A percentile compares a stretch with the other conserved stretches of the same genome.
Evolutionary conservation across 2,797 vertebrate genomes (phyloP).

Genomic region (Ibycter americanus): DNA sequence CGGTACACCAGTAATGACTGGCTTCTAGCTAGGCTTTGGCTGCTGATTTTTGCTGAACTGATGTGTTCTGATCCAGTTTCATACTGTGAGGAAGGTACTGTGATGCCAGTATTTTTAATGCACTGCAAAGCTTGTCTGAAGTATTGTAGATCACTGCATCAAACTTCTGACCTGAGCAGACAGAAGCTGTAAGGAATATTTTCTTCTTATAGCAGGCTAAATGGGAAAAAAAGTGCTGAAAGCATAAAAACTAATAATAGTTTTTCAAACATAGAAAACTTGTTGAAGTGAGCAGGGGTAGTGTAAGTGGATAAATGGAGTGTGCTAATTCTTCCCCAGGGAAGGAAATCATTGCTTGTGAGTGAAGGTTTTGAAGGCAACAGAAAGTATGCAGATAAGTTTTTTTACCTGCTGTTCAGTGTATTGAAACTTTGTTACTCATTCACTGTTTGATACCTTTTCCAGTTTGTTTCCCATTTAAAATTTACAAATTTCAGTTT

Average conservation of each 20-base stretch:
- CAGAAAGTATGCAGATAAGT: neutral
- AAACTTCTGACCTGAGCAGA: neutral
- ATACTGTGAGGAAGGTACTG: neutral
- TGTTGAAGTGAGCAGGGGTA: neutral
- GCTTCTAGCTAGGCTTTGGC: neutral
- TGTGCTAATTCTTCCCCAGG: neutral
- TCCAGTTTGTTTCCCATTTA: neutral
- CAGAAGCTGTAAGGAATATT: neutral
- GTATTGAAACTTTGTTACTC: neutral
- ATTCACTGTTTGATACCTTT: neutral
- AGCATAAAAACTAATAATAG: neutral
- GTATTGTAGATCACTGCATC: neutral
- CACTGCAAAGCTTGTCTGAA: neutral
- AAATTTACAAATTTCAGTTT: neutral
- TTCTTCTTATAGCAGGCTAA: neutral
- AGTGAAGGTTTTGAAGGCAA: neutral
- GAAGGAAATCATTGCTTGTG: neutral
- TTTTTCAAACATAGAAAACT: neutral
- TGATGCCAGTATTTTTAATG: neutral
- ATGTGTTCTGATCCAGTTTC: neutral
- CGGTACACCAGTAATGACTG: neutral
- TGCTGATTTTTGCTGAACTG: neutral
- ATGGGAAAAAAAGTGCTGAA: neutral
- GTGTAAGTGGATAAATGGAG: neutral
- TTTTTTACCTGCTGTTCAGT: neutral